These are phyloP conservation scores for Chaunax sp. DNA, from an alignment of 2,797 vertebrate species.

Conservation along the genomic window DNA sequence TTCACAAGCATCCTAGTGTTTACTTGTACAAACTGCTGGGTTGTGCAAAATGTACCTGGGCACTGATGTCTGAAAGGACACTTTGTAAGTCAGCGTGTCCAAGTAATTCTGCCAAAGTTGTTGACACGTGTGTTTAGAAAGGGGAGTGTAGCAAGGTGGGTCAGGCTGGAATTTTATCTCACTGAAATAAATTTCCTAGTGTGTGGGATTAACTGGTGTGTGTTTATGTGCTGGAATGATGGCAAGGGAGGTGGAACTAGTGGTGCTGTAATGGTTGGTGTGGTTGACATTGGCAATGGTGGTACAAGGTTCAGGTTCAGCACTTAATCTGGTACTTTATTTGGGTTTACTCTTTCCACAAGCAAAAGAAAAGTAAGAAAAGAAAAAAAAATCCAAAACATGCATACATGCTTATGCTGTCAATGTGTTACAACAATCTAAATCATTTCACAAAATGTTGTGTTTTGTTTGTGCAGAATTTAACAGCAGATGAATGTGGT, in stretches of 20 bases:
- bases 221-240: conserved; percentile 3
- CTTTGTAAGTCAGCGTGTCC: conserved; percentile 69
- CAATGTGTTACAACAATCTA: no score
- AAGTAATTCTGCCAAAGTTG: conserved; percentile 64
- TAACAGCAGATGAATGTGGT: no score
- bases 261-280: conserved; percentile 7
- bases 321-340: conserved; percentile 5
- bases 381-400: conserved; percentile 1
- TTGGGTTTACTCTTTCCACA: not conserved
- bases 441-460: no score
- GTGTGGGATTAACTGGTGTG: conserved; percentile 2
- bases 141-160: conserved; percentile 22
- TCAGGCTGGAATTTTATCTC: conserved; percentile 48
- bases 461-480: no score
- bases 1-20: conserved; percentile 79
- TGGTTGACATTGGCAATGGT: conserved; percentile 1
- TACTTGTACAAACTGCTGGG: conserved; percentile 70
- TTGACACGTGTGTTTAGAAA: conserved; percentile 65
- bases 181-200: conserved; percentile 29
- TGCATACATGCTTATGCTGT: not conserved
- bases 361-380: not conserved
- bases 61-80: conserved; percentile 73
- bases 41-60: conserved; percentile 71
- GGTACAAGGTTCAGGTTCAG: not conserved
- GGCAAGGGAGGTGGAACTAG: conserved; percentile 22